Percentiles rank a stretch among this genome's conserved stretches.
Conservation (phyloP, 2,888 invertebrate species). For the Chironomus tentans region DNA sequence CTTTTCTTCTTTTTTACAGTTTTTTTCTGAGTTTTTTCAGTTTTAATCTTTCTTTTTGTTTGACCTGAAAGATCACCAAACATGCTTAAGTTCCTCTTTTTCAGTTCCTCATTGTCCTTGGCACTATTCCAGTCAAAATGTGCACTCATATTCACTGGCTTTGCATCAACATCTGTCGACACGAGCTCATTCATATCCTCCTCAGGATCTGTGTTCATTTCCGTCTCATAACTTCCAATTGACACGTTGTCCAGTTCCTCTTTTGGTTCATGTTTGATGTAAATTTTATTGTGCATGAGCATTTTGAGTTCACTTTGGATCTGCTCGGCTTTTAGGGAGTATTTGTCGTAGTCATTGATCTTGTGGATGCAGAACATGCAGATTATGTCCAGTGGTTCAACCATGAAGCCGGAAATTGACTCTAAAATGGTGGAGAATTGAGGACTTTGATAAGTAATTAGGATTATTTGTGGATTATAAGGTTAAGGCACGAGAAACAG, state of each 20-base stretch:
- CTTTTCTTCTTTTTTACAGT: not conserved
- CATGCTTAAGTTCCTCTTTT: not conserved
- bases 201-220: not conserved
- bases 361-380: not conserved
- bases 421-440: not conserved
- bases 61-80: not conserved
- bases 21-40: not conserved
- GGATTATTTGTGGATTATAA: no score
- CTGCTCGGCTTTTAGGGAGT: not conserved
- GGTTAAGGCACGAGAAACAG: no score
- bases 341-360: not conserved
- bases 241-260: not conserved
- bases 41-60: not conserved
- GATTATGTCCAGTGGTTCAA: not conserved
- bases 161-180: not conserved
- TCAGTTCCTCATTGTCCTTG: not conserved
- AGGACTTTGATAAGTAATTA: no score
- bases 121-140: not conserved
- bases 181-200: not conserved
- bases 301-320: not conserved
- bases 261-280: not conserved
- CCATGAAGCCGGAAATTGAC: not conserved
- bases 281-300: not conserved
- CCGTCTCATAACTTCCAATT: not conserved
- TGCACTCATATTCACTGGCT: not conserved